These are phyloP conservation scores for Tuberolachnus salignus DNA, from an alignment of 2,888 invertebrate genomes.

Conservation along the genomic window DNA sequence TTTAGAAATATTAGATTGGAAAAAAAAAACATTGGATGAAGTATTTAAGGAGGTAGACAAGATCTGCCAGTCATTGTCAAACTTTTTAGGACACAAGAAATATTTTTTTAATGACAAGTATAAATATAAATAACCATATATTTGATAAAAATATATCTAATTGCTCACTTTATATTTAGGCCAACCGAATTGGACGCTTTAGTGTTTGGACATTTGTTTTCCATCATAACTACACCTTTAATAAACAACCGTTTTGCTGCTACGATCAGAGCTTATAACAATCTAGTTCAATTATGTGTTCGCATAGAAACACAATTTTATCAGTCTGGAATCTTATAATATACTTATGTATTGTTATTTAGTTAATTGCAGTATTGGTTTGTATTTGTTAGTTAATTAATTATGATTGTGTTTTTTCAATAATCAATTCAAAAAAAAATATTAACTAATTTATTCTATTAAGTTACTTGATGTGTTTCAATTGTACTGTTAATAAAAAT, in stretches of 20 bases:
- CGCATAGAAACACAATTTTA: slow-evolving; percentile 82
- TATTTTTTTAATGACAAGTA: slow-evolving; percentile 83
- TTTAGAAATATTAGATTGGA: slow-evolving; percentile 82
- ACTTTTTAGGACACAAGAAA: slow-evolving; percentile 77
- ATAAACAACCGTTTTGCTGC: slow-evolving; percentile 82
- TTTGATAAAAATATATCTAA: slow-evolving; percentile 4
- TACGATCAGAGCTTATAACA: slow-evolving; percentile 76
- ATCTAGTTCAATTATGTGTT: slow-evolving; percentile 80
- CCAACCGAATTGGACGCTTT: slow-evolving; percentile 95
- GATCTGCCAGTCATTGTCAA: slow-evolving; percentile 86
- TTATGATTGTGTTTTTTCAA: neutral
- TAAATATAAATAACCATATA: slow-evolving; percentile 59
- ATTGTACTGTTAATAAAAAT: neutral
- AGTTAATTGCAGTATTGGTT: slow-evolving; percentile 1
- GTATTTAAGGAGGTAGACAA: slow-evolving; percentile 75
- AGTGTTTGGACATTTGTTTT: slow-evolving; percentile 96
- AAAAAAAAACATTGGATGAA: slow-evolving; percentile 77
- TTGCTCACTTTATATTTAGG: slow-evolving; percentile 64
- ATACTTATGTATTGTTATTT: neutral
- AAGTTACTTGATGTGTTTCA: slow-evolving; percentile 11
- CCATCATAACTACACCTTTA: slow-evolving; percentile 86
- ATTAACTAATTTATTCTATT: slow-evolving; percentile 9
- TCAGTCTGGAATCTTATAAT: slow-evolving; percentile 61
- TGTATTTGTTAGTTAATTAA: slow-evolving; percentile 9
- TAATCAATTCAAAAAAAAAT: slow-evolving; percentile 2